These are phyloP conservation scores for Neodiprion pinetum DNA, from an alignment of 1,140 invertebrate species.

Conservation along the genomic window DNA sequence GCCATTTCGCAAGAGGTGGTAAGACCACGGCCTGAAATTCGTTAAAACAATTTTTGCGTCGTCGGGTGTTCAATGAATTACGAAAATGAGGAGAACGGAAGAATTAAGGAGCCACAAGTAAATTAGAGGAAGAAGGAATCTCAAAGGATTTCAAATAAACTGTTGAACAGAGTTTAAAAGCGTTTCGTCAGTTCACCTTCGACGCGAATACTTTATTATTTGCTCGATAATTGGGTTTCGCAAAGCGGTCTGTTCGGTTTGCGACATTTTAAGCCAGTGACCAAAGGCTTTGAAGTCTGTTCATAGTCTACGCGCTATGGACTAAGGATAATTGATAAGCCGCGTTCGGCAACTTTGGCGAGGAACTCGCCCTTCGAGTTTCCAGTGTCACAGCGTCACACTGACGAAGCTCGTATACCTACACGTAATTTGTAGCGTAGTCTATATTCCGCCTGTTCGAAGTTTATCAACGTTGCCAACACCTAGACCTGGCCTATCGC, in stretches of 20 bases:
- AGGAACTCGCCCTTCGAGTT: conserved; percentile 5
- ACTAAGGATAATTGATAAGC: conserved; percentile 40
- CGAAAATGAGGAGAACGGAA: not conserved
- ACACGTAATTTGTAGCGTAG: not conserved
- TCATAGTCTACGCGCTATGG: not conserved
- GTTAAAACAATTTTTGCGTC: not conserved
- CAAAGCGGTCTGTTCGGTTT: no score
- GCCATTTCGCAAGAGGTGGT: conserved; percentile 96
- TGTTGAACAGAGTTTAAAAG: not conserved
- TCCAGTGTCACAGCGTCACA: not conserved
- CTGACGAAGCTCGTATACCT: not conserved
- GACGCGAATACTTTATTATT: no score
- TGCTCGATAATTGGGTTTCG: no score
- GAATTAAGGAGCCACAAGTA: not conserved
- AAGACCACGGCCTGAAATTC: conserved; percentile 87
- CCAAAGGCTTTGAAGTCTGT: no score
- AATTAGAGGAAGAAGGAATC: no score
- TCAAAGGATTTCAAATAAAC: not conserved
- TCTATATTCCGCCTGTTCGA: not conserved
- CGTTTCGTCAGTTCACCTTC: no score
- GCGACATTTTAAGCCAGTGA: no score
- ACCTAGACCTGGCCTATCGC: not conserved
- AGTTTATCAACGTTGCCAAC: not conserved
- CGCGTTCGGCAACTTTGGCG: conserved; percentile 27
- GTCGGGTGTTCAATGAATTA: not conserved